A percentile compares a stretch with the other conserved stretches of the same genome.
Evolutionary conservation across 2,888 invertebrate genomes (phyloP).

Genomic region (Aphidius colemani): DNA sequence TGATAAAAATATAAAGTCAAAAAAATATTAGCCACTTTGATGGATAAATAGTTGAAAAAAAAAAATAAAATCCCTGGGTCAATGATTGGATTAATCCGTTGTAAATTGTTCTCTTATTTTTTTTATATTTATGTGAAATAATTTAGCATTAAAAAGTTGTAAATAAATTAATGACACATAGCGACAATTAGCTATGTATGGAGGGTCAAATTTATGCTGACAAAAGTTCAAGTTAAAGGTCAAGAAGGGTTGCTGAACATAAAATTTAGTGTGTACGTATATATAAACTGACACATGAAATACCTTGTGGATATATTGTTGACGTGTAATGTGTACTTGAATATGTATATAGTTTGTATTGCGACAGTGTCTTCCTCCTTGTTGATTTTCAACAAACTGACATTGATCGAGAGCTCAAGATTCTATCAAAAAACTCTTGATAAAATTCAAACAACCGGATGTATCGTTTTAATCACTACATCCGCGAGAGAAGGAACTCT

Average conservation of each 20-base stretch:
- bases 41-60: too few relatives aligned
- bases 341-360: not conserved
- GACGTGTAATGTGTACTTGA: conserved; percentile 13
- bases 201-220: conserved; percentile 33
- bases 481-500: conserved; percentile 41
- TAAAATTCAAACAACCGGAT: conserved; percentile 53
- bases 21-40: too few relatives aligned
- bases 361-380: conserved; percentile 8
- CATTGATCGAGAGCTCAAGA: conserved; percentile 53
- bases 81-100: too few relatives aligned
- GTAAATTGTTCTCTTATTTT: too few relatives aligned
- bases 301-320: not conserved
- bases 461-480: conserved; percentile 57
- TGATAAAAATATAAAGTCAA: not conserved
- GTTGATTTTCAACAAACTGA: conserved; percentile 37
- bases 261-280: conserved; percentile 12
- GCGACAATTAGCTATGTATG: conserved; percentile 38
- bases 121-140: not conserved
- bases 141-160: conserved; percentile 43
- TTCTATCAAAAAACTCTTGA: conserved; percentile 41
- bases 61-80: too few relatives aligned
- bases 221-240: conserved; percentile 38
- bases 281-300: not conserved
- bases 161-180: conserved; percentile 45
- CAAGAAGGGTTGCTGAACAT: conserved; percentile 29